A percentile compares a stretch with the other conserved stretches of the same genome.
Conservation (phyloP, 1,140 invertebrate species). For the Manduca sexta region DNA sequence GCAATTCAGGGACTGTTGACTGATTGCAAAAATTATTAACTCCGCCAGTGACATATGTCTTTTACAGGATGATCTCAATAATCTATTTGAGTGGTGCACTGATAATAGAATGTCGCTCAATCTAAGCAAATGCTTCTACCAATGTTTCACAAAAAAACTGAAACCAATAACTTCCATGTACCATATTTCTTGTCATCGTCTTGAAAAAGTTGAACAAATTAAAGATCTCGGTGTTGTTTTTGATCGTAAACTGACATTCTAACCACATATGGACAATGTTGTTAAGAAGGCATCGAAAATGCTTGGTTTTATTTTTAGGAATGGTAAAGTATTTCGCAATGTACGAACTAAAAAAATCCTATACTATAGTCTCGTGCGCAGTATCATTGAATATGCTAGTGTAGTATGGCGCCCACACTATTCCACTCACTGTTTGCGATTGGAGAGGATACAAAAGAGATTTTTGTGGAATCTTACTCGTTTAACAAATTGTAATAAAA, state of each 20-base stretch:
- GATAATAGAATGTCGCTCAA: slow-evolving; percentile 7
- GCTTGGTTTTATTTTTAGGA: too few relatives aligned
- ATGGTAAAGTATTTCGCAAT: slow-evolving; percentile 1
- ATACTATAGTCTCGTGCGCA: slow-evolving; percentile 1
- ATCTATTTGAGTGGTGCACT: slow-evolving; percentile 5
- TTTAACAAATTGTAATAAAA: too few relatives aligned
- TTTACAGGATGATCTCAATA: slow-evolving; percentile 7
- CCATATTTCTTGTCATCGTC: slow-evolving; percentile 5
- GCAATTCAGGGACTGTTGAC: too few relatives aligned
- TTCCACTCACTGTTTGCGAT: slow-evolving; percentile 6
- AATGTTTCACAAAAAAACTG: slow-evolving; percentile 4
- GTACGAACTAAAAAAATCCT: slow-evolving; percentile 1
- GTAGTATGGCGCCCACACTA: slow-evolving; percentile 18
- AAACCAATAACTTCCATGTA: neutral
- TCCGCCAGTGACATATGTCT: neutral
- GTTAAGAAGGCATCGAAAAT: neutral
- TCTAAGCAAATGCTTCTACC: slow-evolving; percentile 4
- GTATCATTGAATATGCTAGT: slow-evolving; percentile 8
- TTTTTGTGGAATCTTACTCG: slow-evolving; percentile 7
- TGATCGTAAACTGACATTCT: slow-evolving; percentile 19
- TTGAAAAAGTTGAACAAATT: neutral
- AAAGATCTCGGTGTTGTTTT: slow-evolving; percentile 12
- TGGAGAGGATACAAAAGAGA: slow-evolving; percentile 19
- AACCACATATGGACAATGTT: slow-evolving; percentile 2
- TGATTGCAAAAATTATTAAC: slow-evolving; percentile 1